Base-by-base conservation (phyloP, 2,888 invertebrate species). In the Caenorhabditis imperialis region DNA sequence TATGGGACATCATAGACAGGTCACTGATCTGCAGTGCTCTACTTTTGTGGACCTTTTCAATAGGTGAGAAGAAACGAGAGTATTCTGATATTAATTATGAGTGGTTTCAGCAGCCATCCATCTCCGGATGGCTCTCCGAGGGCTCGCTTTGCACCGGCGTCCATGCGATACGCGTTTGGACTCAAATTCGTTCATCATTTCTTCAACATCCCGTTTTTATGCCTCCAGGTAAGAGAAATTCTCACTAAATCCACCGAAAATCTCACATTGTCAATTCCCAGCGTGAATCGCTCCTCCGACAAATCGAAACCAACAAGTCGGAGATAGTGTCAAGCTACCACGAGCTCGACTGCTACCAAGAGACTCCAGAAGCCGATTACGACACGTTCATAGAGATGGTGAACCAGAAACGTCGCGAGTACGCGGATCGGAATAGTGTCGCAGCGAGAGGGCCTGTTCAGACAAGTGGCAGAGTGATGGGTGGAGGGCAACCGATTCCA, bases 1-100 rank as follows among this genome's bases (percentile, higher is more conserved):
- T 89, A 95, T 96, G 95, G 92, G 94, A n/a, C 96, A 96, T 89
- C 96, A 97, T 88, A 91, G 96, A 58, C 93, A 93, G 70, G 93
- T 96, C 23, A 92, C 92, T 0, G 89, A 91, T 38, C 65, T 77
- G 10, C 75, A 75, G 44, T 78, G 77, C 30, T 67, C 65, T 1
- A 67, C 74, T 8, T 80, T 69, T 38, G 73, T 78, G 4, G 77
- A 81, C 3, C 45, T 72, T 1, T 81, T 75, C 69, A 81, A 81
- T 30, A 60, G 61, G 77, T 78, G 4, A 18, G 3, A 1, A 14
- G 22, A 30, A 25, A 45, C 3, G 12, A 1, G n/a, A n/a, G n/a
- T n/a, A n/a, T n/a, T n/a, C n/a, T n/a, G n/a, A n/a, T n/a, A n/a
- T n/a, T n/a, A 55, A 10, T 27, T 4, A 51, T 10, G 10, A 45